A percentile compares a stretch with the other conserved stretches of the same genome.
Evolutionary conservation across 2,113 vertebrate genomes (phyloP).

Genomic region (Tetrao urogallus): DNA sequence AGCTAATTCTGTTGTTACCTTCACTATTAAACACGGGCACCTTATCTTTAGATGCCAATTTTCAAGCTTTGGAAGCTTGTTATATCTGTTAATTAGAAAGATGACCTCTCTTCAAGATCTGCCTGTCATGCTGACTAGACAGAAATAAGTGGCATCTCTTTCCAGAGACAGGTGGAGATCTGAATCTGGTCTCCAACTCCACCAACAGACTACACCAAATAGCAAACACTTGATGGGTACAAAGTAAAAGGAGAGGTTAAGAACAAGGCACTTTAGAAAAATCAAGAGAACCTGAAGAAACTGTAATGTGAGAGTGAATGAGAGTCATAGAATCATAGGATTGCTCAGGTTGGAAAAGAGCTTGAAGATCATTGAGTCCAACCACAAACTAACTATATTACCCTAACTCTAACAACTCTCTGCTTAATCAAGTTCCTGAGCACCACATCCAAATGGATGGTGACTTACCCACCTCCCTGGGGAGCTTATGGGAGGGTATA

Average conservation of each 20-base stretch:
- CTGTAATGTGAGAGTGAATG: not conserved
- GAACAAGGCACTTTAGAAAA: not conserved
- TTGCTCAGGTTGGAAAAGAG: too few relatives aligned
- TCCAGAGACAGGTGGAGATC: not conserved
- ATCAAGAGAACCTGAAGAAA: not conserved
- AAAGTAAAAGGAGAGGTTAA: not conserved
- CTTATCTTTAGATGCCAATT: not conserved
- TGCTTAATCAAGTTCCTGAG: too few relatives aligned
- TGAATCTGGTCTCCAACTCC: not conserved
- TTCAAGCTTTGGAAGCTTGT: not conserved
- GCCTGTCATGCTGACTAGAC: not conserved
- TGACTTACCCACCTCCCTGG: too few relatives aligned
- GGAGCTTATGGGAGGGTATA: not conserved
- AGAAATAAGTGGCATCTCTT: not conserved
- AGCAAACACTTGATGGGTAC: not conserved
- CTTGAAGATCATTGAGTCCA: too few relatives aligned
- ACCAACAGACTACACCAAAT: not conserved
- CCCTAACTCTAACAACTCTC: too few relatives aligned
- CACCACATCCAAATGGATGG: too few relatives aligned
- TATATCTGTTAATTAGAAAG: not conserved
- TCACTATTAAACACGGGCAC: not conserved
- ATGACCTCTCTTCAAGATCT: not conserved
- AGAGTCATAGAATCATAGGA: too few relatives aligned
- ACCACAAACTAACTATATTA: too few relatives aligned
- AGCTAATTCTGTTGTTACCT: not conserved